Base-by-base conservation (phyloP, 2,113 vertebrate genomes). In the Atherinomorus stipes region DNA sequence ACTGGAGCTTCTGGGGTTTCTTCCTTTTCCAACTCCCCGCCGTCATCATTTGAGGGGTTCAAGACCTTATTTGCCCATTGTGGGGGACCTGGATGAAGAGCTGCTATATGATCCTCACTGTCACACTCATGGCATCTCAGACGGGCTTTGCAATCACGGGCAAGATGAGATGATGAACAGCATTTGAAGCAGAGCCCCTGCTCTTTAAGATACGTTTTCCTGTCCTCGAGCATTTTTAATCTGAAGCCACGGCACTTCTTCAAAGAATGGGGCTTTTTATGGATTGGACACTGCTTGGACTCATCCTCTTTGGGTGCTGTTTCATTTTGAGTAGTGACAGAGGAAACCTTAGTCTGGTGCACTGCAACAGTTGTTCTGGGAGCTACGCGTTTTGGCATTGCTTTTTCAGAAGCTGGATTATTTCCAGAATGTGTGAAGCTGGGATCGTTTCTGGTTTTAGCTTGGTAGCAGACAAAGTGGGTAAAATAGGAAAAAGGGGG, bases 161-260 rank as follows among this genome's bases (percentile, higher is more conserved):
- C 21, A 4, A 64, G 26, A 18, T 51, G n/a, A 23, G 28, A 21
- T 19, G 45, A 50, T 34, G 19, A 34, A 26, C 62, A 50, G 13
- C 62, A 64, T 22, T 49, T 64, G n/a, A 51, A 64, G 34, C 62
- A 64, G 31, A 51, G 22, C 0, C 26, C 45, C 37, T 64, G 45
- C 11, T 64, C 28, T 22, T 64, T 38, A 7, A 64, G 22, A 26
- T 34, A 34, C 7, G 62, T 12, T 5, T 64, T 64, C 28, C 13
- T 1, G 38, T 38, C 31, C 10, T 63, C 60, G 50, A 56, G 18
- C 6, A 47, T 18, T 16, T 65, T 52, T 10, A 12, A 13, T 23
- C 50, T 40, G 10, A 65, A 65, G 4, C 47, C 16, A 8, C 6
- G 10, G 19, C 34, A 65, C 7, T 38, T 65, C 13, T 38, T 52